These are phyloP conservation scores for Tachuris rubrigastra DNA, from an alignment of 2,113 vertebrate species.

Conservation along the genomic window DNA sequence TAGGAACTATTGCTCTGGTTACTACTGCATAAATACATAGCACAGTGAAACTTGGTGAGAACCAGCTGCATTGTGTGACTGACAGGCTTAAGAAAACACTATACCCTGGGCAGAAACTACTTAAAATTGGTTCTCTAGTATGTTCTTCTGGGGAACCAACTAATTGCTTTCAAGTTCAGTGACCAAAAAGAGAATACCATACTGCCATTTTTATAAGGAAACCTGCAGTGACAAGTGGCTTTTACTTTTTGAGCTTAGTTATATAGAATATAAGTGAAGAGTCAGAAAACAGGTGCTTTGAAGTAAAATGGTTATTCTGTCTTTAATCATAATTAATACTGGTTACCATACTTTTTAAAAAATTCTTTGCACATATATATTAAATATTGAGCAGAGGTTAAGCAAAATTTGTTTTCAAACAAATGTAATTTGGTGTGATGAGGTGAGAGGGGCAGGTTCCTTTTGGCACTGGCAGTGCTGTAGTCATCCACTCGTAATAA, in stretches of 20 bases:
- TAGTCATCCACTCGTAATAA: not conserved
- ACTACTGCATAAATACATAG: not conserved
- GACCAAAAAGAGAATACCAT: not conserved
- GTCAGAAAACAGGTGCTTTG: not conserved
- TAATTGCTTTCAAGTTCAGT: not conserved
- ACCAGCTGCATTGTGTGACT: not conserved
- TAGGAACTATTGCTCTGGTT: not conserved
- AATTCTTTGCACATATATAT: not conserved
- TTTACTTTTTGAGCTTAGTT: not conserved
- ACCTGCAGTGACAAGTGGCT: not conserved
- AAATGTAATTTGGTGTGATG: not conserved
- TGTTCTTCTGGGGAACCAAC: not conserved
- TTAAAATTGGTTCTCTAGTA: not conserved
- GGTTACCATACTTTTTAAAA: not conserved
- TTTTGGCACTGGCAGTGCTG: not conserved
- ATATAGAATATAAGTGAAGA: not conserved
- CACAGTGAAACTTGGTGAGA: constrained; percentile 6
- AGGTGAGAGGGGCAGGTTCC: not conserved
- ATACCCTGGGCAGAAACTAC: not conserved
- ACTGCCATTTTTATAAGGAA: not conserved
- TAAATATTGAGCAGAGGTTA: not conserved
- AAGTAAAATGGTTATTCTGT: not conserved
- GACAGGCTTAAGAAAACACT: not conserved
- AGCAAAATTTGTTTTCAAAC: not conserved
- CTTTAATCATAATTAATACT: not conserved